Base-by-base conservation (phyloP, 2,888 invertebrate genomes). In the Phytoseiulus persimilis region DNA sequence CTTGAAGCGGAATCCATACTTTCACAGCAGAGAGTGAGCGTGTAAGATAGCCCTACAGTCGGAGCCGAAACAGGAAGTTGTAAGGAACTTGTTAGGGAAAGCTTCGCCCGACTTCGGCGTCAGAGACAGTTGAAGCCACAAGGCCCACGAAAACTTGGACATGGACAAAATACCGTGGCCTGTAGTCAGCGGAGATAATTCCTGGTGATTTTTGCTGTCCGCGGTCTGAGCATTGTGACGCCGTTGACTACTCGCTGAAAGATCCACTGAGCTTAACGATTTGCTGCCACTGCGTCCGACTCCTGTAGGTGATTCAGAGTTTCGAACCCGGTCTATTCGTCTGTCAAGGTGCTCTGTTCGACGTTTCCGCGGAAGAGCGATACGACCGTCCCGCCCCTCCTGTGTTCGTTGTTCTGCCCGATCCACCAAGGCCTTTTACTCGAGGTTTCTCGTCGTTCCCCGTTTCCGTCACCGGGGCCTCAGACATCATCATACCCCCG, bases 241-340 rank as follows among this genome's bases (percentile, higher is more conserved):
- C n/a, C 87, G 87, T 87, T 87, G 87, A 14, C 87, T 33, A 87
- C 28, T 31, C 45, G 87, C 87, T 87, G 87, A 87, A 87, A 87
- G 5, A 65, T 65, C 65, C 65, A 65, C 65, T 23, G 65, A 65
- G 18, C 65, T 65, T 65, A 65, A 65, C 65, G 65, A 65, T n/a
- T n/a, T n/a, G 18, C 65, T 65, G 65, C 65, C 5, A 11, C 65
- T 65, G 65, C 28, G 1, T 65, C 18, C 65, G 18, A 65, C 23
- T 28, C 1, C 65, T 65, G 65, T 65, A 18, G 65, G 65, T 23
- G 18, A 65, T 65, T 65, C 18, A 9, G 39, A 39, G 39, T 9
- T 39, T 39, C 39, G 39, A 39, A 39, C 39, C 39, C 9, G 39
- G 3, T 39, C 5, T 39, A 6, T 39, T 39, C 39, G 39, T 39